phyloP scores from a whole-genome alignment of 2,888 invertebrate genomes.

The Noctua janthina region DNA sequence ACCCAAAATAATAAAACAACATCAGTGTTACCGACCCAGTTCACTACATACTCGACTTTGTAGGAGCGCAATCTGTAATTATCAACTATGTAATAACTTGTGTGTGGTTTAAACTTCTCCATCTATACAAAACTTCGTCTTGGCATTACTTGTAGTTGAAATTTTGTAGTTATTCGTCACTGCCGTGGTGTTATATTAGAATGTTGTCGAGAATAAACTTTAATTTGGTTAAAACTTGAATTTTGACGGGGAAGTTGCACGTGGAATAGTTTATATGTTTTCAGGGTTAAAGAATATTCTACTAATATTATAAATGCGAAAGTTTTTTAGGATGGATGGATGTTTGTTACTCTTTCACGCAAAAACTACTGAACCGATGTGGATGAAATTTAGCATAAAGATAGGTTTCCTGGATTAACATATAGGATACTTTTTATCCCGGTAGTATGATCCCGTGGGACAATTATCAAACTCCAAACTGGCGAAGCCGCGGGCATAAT shows the following conservation, averaged over 20 bases:
- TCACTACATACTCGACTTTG: slow-evolving; percentile 8
- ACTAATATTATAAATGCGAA: no score
- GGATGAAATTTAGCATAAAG: no score
- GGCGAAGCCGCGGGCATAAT: no score
- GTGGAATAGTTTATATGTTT: background rate
- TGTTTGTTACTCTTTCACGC: no score
- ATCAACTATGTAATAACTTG: slow-evolving; percentile 58
- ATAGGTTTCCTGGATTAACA: no score
- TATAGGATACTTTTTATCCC: no score
- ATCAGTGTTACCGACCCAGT: slow-evolving; percentile 6
- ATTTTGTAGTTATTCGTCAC: slow-evolving; percentile 57
- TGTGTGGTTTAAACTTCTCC: slow-evolving; percentile 50
- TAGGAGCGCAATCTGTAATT: slow-evolving; percentile 58
- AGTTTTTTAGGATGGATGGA: no score
- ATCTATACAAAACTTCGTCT: slow-evolving; percentile 53
- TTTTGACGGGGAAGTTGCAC: slow-evolving; percentile 25
- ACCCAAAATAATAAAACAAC: slow-evolving; percentile 23
- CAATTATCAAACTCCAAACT: no score
- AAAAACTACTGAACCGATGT: no score
- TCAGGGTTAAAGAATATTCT: background rate
- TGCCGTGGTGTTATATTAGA: slow-evolving; percentile 30
- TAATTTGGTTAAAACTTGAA: slow-evolving; percentile 47
- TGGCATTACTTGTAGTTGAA: slow-evolving; percentile 43
- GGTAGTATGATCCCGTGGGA: no score
- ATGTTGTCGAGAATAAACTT: slow-evolving; percentile 41